Base-by-base conservation (phyloP, 1,140 invertebrate species). In the Eurosta solidaginis region DNA sequence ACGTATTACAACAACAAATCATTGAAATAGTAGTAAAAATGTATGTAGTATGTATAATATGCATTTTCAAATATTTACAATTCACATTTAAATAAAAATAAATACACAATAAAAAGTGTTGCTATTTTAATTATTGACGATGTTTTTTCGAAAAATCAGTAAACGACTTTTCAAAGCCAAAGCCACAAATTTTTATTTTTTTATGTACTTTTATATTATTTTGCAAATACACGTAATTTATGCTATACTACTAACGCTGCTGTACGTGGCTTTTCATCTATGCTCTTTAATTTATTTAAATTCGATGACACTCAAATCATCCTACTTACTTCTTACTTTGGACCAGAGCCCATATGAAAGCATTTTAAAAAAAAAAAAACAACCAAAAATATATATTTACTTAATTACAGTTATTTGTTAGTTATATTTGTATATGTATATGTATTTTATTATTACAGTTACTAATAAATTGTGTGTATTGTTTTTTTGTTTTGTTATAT, bases 61-160 rank as follows among this genome's bases (percentile, higher is more conserved):
- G 10, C 42, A 45, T 29, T 27, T 6, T 25, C 74, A 75, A 75
- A 75, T 75, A 75, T 47, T 47, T 49, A 75, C 74, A 75, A 20
- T 74, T 44, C 12, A 25, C 68, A 74, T 45, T 47, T 44, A 10
- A 17, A 25, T 47, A 49, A 75, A 20, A 73, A 20, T 40, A 40
- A 73, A 7, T 47, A 20, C 74, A 20, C 74, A 45, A 42, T 75
- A 75, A 29, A 75, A 42, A 47, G 44, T 45, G 44, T 12, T 47
- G 20, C 29, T 36, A 12, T 17, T 6, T 17, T 75, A 20, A 68
- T 40, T 36, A 17, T 7, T 59, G 9, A 14, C 0, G 6, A 9
- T 9, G 29, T 33, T 68, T 68, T 68, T 4, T 40, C 33, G 33
- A 36, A 59, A 68, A 20, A 20, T 68, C 59, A 40, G 12, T 68